These are phyloP conservation scores for Halcyon chelicuti DNA, from an alignment of 2,797 vertebrate genomes.

Conservation along the genomic window DNA sequence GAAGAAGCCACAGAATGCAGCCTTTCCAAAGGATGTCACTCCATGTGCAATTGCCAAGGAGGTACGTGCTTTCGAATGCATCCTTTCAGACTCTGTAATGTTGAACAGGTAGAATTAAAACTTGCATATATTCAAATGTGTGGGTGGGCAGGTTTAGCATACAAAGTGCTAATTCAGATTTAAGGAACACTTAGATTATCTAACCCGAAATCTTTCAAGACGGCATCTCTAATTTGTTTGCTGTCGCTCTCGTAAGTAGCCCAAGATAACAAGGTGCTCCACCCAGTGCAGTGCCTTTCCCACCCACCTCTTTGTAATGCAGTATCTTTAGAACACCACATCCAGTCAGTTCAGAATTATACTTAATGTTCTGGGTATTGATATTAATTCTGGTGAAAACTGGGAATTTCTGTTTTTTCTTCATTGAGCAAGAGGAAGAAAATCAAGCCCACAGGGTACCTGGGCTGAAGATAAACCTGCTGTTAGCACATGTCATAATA, in stretches of 20 bases:
- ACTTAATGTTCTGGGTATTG: neutral
- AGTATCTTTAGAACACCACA: neutral
- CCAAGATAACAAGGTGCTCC: neutral
- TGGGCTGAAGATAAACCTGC: neutral
- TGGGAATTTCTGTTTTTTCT: neutral
- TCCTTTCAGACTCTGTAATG: neutral
- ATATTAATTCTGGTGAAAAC: neutral
- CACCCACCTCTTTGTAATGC: neutral
- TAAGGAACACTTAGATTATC: neutral
- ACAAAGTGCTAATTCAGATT: neutral
- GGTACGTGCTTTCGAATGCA: neutral
- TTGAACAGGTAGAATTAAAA: neutral
- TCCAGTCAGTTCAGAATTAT: neutral
- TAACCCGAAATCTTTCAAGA: neutral
- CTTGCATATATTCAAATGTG: neutral
- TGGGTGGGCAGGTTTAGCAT: neutral
- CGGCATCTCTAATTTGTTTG: neutral
- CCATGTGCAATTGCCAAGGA: neutral
- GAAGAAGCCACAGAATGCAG: neutral
- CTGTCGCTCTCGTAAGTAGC: neutral
- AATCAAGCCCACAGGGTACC: neutral
- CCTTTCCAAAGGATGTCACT: neutral
- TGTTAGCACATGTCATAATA: rapidly evolving
- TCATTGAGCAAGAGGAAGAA: neutral
- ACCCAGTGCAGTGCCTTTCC: neutral